Base-by-base conservation (phyloP, 1,140 invertebrate genomes). In the Penaeus chinensis region DNA sequence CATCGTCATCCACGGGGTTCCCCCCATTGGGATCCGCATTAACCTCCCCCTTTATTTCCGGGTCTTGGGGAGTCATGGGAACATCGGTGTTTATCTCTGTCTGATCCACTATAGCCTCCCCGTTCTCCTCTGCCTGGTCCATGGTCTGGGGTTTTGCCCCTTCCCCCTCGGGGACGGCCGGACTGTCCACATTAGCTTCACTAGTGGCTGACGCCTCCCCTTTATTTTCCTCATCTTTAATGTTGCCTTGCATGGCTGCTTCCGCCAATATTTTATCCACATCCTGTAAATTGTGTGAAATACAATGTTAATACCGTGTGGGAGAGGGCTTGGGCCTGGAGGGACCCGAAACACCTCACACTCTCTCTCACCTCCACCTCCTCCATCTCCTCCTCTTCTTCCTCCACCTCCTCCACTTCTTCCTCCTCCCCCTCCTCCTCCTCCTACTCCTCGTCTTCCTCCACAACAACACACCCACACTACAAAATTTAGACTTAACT, bases 251-350 rank as follows among this genome's bases (percentile, higher is more conserved):
- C 82, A 84, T 88, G 87, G 87, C 87, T 88, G 87, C 90, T 91
- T 90, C 91, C 87, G 89, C 90, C 90, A 91, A 91, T 89, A 91
- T 91, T 90, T 91, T 90, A 88, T 91, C 91, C 90, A 91, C 90
- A 89, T 91, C 91, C 91, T 91, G 87, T 85, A 90, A 91, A 90
- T 90, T 90, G 88, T 89, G 90, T 90, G 91, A 91, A 90, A 91
- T 89, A 90, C 91, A 86, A 89, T 82, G 77, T 86, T 90, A 89
- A 85, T 85, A 87, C 79, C 66, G 80, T 69, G 80, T 90, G 84
- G 81, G 82, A 74, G 24, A 74, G 84, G 82, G 82, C 71, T 71
- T 74, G 82, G 85, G 83, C 76, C 84, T 89, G 80, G 86, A 32
- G 71, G 18, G 71, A 74, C 24, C 71, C 42, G 27, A 32, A 74